Conservation (phyloP, 2,888 invertebrate species). For the Hololepta plana region DNA sequence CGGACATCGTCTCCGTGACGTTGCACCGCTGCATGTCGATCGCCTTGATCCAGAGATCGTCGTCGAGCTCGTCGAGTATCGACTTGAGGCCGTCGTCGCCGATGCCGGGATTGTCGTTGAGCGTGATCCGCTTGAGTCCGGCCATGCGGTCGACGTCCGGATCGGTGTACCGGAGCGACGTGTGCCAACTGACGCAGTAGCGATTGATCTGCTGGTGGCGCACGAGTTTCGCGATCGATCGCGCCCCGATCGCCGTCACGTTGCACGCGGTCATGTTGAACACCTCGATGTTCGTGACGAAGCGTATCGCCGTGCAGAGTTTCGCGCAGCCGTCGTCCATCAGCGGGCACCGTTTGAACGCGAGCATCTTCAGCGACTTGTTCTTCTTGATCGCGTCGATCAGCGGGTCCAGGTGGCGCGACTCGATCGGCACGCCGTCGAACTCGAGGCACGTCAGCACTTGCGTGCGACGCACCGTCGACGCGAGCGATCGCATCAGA, state of each 20-base stretch:
- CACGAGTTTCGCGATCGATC: slow-evolving; percentile 44
- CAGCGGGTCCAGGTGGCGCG: slow-evolving; percentile 36
- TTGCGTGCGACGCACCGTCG: slow-evolving; percentile 42
- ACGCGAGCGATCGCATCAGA: slow-evolving; percentile 43
- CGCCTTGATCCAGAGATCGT: slow-evolving; percentile 68
- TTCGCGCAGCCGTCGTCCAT: slow-evolving; percentile 55
- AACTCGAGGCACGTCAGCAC: slow-evolving; percentile 42
- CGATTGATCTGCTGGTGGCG: slow-evolving; percentile 36
- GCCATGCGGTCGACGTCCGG: slow-evolving; percentile 56
- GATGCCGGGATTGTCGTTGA: slow-evolving; percentile 50
- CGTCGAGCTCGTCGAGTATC: slow-evolving; percentile 49
- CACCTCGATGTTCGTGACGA: slow-evolving; percentile 45
- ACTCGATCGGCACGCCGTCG: slow-evolving; percentile 52
- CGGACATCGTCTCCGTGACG: slow-evolving; percentile 41
- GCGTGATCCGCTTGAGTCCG: slow-evolving; percentile 47
- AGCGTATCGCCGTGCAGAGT: slow-evolving; percentile 47
- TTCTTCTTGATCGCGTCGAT: slow-evolving; percentile 40
- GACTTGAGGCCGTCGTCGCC: slow-evolving; percentile 42
- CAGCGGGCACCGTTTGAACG: slow-evolving; percentile 46
- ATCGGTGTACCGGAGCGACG: slow-evolving; percentile 56
- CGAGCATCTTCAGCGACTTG: slow-evolving; percentile 44
- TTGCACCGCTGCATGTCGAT: slow-evolving; percentile 62
- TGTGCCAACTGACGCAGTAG: slow-evolving; percentile 67
- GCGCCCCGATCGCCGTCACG: slow-evolving; percentile 41
- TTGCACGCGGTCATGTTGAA: slow-evolving; percentile 53